Base-by-base conservation (phyloP, 2,888 invertebrate species). In the Tiphia femorata region DNA sequence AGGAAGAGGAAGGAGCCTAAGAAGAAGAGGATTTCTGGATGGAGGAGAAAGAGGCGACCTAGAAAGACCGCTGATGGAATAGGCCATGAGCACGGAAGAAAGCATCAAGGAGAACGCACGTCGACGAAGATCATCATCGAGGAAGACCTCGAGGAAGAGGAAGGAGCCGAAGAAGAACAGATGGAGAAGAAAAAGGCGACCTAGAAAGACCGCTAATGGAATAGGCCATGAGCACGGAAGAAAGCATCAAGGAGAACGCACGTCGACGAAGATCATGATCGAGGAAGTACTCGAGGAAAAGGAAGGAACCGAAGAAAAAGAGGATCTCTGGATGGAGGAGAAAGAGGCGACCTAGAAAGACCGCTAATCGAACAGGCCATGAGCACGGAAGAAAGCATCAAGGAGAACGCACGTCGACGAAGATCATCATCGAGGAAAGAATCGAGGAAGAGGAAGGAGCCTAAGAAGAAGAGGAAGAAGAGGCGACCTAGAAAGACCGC, bases 21-120 rank as follows among this genome's bases (percentile, higher is more conserved):
- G 56, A 49, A 48, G 40, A 51, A 53, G 41, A 49, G 53, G 21
- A 29, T 35, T 14, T 40, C 30, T 12, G 19, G 44, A 19, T 25
- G 61, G 40, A 50, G 57, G 41, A 54, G 62, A 57, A 62, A 64
- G 62, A 64, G 63, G 27, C 72, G 72, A 60, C 72, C 72, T 72
- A 72, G 72, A 72, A 72, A 72, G 57, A 51, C 33, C n/a, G n/a
- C n/a, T n/a, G n/a, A n/a, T n/a, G n/a, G n/a, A n/a, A n/a, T n/a
- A n/a, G n/a, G n/a, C n/a, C n/a, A n/a, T n/a, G n/a, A n/a, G n/a
- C n/a, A n/a, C n/a, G n/a, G n/a, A n/a, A n/a, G n/a, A n/a, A n/a
- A n/a, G n/a, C n/a, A n/a, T n/a, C n/a, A n/a, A n/a, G n/a, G n/a
- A n/a, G n/a, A n/a, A n/a, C n/a, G n/a, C 5, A 37, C n/a, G 16